Percentiles rank a stretch among this genome's conserved stretches.
These are phyloP conservation scores for Proterorhinus semilunaris DNA, from an alignment of 2,113 vertebrate species.

Conservation along the genomic window DNA sequence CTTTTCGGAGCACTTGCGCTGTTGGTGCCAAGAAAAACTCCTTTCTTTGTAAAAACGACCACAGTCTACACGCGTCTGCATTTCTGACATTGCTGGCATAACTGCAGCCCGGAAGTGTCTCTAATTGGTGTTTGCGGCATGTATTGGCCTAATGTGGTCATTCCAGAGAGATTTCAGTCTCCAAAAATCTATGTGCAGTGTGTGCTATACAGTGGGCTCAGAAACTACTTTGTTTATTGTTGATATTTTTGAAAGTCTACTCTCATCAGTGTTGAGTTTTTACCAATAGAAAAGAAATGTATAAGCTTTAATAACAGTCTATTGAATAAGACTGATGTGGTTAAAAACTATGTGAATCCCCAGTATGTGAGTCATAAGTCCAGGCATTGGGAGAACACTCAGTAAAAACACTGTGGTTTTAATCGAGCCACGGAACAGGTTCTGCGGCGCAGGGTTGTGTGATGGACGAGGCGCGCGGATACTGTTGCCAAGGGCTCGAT, in stretches of 20 bases:
- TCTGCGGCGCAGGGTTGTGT: constrained; percentile 25
- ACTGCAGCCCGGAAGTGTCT: constrained; percentile 32
- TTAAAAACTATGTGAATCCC: too few species aligned
- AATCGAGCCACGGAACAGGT: constrained; percentile 44
- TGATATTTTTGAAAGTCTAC: too few species aligned
- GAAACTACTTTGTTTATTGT: too few species aligned
- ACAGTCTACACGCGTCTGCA: constrained; percentile 46
- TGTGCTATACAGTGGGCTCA: too few species aligned
- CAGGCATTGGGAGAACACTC: background rate
- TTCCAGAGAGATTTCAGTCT: constrained; percentile 1
- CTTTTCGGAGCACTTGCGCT: background rate
- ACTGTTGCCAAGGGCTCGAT: constrained; percentile 40
- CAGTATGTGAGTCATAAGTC: background rate
- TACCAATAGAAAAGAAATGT: too few species aligned
- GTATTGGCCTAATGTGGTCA: constrained; percentile 16
- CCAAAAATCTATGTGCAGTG: too few species aligned
- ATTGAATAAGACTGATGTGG: too few species aligned
- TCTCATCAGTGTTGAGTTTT: too few species aligned
- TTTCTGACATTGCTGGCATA: constrained; percentile 48
- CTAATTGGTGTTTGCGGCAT: constrained; percentile 29
- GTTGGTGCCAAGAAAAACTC: constrained; percentile 8
- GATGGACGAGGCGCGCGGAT: constrained; percentile 49
- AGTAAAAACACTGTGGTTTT: constrained; percentile 62
- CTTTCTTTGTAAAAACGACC: constrained; percentile 37
- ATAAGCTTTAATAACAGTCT: too few species aligned